Evolutionary conservation across 64 coral and sea anemone genomes (phyloP).

Genomic region (Trachythela sp.): DNA sequence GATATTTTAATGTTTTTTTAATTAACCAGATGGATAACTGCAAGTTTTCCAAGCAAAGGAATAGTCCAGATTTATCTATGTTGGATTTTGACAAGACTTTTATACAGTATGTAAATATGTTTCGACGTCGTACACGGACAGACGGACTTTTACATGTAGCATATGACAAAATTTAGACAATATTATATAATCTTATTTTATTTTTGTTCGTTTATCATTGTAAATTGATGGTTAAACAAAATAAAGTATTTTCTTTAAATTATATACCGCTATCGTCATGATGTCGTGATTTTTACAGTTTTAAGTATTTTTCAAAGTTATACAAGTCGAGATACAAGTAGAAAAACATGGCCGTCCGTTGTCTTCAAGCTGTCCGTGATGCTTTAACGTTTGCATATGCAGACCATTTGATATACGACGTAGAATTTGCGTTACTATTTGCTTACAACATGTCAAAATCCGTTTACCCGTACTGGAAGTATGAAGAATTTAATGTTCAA

Average conservation of each 20-base stretch:
- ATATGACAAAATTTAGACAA: not conserved
- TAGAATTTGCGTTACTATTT: not conserved
- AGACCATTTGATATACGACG: not conserved
- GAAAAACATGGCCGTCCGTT: not conserved
- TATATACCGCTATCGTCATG: not conserved
- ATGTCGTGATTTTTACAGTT: not conserved
- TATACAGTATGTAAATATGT: not conserved
- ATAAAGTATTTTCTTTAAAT: not conserved
- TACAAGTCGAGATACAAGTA: not conserved
- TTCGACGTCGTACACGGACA: not conserved
- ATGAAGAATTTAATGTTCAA: constrained; percentile 26
- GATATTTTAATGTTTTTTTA: not conserved
- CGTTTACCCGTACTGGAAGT: constrained; percentile 17
- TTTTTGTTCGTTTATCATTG: not conserved
- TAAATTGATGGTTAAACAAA: not conserved
- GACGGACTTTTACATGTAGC: not conserved
- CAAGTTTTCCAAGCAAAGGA: not conserved
- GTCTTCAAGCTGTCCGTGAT: not conserved
- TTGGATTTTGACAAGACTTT: not conserved
- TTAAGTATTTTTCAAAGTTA: too few relatives aligned
- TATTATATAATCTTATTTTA: not conserved
- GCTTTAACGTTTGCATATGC: not conserved
- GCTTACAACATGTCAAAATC: not conserved
- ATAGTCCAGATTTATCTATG: not conserved
- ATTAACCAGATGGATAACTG: not conserved